Conservation (phyloP, 2,888 invertebrate species). For the Drosophila tanythrix region DNA sequence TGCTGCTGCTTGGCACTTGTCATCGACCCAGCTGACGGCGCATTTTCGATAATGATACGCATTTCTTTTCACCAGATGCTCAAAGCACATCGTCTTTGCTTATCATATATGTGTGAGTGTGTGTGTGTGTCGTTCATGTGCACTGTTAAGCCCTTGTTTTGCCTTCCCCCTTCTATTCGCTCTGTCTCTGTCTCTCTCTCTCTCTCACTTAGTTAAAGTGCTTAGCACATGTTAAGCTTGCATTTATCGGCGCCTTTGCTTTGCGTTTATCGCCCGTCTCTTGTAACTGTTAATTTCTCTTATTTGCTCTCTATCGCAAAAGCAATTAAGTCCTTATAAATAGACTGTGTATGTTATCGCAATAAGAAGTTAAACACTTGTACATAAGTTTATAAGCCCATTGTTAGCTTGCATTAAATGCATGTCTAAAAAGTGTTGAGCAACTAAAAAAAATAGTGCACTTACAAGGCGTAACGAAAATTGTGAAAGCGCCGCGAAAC, state of each 20-base stretch:
- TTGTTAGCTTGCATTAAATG: constrained; percentile 1
- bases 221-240: constrained; percentile 32
- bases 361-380: constrained; percentile 26
- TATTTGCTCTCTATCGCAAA: constrained; percentile 31
- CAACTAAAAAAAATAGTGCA: constrained; percentile 13
- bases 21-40: constrained; percentile 36
- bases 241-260: constrained; percentile 45
- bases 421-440: constrained; percentile 21
- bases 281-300: constrained; percentile 34
- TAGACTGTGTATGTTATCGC: constrained; percentile 37
- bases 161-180: background rate
- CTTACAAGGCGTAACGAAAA: constrained; percentile 49
- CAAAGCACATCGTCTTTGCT: constrained; percentile 20
- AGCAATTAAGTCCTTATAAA: constrained; percentile 49
- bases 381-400: constrained; percentile 22
- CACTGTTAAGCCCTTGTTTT: constrained; percentile 18
- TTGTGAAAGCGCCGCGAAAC: constrained; percentile 45
- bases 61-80: constrained; percentile 46
- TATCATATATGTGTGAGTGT: background rate
- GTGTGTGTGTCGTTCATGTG: background rate
- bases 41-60: constrained; percentile 45
- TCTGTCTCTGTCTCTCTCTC: constrained; percentile 4
- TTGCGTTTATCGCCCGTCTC: constrained; percentile 41
- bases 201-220: background rate
- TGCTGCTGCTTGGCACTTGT: constrained; percentile 12